phyloP scores from a whole-genome alignment of 92 coral and sea anemone species.

The Zoanthus gigantus region DNA sequence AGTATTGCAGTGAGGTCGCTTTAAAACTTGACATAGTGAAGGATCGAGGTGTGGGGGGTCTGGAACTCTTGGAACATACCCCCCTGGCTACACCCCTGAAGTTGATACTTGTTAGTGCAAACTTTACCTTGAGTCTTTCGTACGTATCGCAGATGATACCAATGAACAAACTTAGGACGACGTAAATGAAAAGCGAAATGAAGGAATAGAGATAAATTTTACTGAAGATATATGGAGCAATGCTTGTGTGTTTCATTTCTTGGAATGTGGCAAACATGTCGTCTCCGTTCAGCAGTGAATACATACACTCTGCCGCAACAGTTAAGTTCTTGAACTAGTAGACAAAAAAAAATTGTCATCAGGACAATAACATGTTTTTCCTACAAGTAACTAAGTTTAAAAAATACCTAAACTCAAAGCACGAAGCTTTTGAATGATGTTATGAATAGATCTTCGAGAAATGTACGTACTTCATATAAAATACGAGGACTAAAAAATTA shows the following conservation, averaged over 20 bases:
- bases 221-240: slow-evolving; percentile 85
- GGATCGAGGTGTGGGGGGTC: no score
- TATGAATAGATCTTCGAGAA: no score
- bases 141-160: slow-evolving; percentile 95
- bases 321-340: slow-evolving; percentile 75
- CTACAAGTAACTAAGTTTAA: no score
- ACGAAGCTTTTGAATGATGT: no score
- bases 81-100: no score
- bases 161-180: slow-evolving; percentile 93
- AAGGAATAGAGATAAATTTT: slow-evolving; percentile 86
- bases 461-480: no score
- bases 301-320: slow-evolving; percentile 89
- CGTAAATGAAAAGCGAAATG: slow-evolving; percentile 91
- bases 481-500: no score
- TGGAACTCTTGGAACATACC: no score
- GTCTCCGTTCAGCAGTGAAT: slow-evolving; percentile 93
- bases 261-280: slow-evolving; percentile 86
- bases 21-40: no score
- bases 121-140: slow-evolving; percentile 89
- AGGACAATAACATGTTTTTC: background rate
- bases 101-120: background rate
- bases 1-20: no score
- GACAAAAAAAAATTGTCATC: background rate
- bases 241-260: slow-evolving; percentile 43
- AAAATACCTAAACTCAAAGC: no score